Evolutionary conservation across 92 coral and sea anemone species (phyloP), one percentile per base, ranked within the genome.

Genomic region (Heliopora coerulea): DNA sequence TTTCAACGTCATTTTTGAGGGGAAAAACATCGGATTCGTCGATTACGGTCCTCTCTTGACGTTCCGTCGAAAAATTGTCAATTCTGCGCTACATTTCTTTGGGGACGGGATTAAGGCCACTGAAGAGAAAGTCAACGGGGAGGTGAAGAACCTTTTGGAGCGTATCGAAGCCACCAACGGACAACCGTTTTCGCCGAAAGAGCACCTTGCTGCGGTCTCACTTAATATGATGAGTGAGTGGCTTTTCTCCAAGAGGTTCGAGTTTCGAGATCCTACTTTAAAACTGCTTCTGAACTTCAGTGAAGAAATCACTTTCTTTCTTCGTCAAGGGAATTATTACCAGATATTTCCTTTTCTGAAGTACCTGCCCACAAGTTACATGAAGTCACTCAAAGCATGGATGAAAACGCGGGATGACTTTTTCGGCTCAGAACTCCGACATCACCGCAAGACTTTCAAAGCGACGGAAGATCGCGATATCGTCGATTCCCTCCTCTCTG

Each of bases 71-170:
- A 89, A 89, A 63, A 83, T 92, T 7, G 90, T 96, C n/a, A 91
- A 87, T 41, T 85, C 96, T 15, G 97, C 97, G 8, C 83, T 92
- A 27, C 86, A 86, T 61, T 85, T 92, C 89, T 92, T 92, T 75
- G 97, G 97, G 0, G 85, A 62, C 32, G 73, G 73, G 9, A 35
- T 65, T 17, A 83, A 87, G 39, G 78, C 84, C 8, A 79, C 90
- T 28, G 90, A 87, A 44, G 78, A 78, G 24, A 82, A 84, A 62
- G 84, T 86, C 13, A 82, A 86, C 44, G 40, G 59, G 49, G 97
- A 87, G 37, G 83, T 87, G 20, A 70, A 84, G 73, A 87, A 85
- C 57, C 81, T 92, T n/a, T 73, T 79, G 2, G 83, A 82, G 26
- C 81, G 91, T 25, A 63, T 89, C 41, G 79, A 75, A 28, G 63